phyloP scores from a whole-genome alignment of 2,797 vertebrate genomes.

The Aeoliscus strigatus region DNA sequence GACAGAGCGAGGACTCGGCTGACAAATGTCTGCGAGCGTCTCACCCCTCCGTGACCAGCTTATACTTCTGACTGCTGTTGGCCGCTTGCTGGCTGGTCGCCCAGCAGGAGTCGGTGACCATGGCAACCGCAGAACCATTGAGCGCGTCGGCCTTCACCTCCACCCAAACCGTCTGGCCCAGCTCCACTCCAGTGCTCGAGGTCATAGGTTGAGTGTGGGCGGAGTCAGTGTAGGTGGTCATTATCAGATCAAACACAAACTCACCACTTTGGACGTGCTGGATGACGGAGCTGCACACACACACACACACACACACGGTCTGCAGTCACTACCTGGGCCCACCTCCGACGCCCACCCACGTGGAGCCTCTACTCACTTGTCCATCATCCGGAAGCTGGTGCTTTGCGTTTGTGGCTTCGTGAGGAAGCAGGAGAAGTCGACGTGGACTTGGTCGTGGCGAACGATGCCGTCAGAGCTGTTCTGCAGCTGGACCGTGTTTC shows the following conservation, averaged over 20 bases:
- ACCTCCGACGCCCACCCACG: not conserved
- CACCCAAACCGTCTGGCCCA: slow-evolving; percentile 38
- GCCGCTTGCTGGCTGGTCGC: slow-evolving; percentile 24
- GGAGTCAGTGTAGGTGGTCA: slow-evolving; percentile 16
- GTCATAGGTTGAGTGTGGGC: not conserved
- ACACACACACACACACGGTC: not conserved
- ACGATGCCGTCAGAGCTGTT: slow-evolving; percentile 16
- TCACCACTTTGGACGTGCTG: slow-evolving; percentile 21
- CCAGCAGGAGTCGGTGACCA: slow-evolving; percentile 43
- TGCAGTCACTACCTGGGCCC: too few species aligned
- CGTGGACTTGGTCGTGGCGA: slow-evolving; percentile 6
- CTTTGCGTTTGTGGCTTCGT: slow-evolving; percentile 7
- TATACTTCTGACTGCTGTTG: slow-evolving; percentile 18
- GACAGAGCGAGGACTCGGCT: too few species aligned
- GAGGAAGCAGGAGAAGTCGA: slow-evolving; percentile 41
- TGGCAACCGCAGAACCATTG: slow-evolving; percentile 1
- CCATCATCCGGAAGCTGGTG: slow-evolving; percentile 14
- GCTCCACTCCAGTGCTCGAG: not conserved
- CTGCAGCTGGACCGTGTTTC: slow-evolving; percentile 28
- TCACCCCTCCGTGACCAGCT: slow-evolving; percentile 38
- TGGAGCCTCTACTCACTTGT: slow-evolving; percentile 19
- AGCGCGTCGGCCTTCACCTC: slow-evolving; percentile 20
- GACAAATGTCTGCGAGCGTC: not conserved
- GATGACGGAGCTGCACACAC: slow-evolving; percentile 24
- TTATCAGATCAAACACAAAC: slow-evolving; percentile 36